These are phyloP conservation scores for Sialia sialis DNA, from an alignment of 2,113 vertebrate genomes.

Conservation along the genomic window DNA sequence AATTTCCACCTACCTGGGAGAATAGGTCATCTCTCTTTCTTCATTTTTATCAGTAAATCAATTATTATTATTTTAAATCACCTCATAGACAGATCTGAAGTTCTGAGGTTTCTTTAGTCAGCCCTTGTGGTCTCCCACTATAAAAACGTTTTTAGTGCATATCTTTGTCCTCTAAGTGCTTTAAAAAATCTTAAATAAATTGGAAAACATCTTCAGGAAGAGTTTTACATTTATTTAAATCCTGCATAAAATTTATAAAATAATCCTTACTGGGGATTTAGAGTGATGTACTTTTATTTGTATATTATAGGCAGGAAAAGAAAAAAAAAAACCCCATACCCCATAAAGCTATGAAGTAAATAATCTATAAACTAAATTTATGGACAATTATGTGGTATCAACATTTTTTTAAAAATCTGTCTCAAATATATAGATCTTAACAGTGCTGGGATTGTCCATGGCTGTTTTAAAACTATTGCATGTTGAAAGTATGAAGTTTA, in stretches of 20 bases:
- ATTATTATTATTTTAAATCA: neutral
- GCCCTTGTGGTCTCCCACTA: neutral
- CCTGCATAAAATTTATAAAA: neutral
- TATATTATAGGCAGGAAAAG: neutral
- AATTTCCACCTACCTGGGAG: neutral
- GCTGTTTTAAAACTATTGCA: neutral
- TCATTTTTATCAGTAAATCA: neutral
- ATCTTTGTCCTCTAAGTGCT: neutral
- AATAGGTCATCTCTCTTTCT: neutral
- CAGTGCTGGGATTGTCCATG: neutral
- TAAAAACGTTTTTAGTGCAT: neutral
- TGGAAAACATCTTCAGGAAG: neutral
- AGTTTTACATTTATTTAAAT: neutral
- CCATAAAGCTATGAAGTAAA: neutral
- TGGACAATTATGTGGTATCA: neutral
- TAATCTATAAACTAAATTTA: neutral
- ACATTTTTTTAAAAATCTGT: neutral
- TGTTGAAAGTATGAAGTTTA: neutral
- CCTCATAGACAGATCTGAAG: neutral
- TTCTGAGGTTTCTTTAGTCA: neutral
- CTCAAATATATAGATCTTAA: neutral
- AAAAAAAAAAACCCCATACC: neutral
- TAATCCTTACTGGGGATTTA: neutral
- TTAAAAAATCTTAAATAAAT: neutral
- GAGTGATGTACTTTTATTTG: neutral